These are phyloP conservation scores for Odontamblyopus lacepedii DNA, from an alignment of 2,797 vertebrate species.

Conservation along the genomic window DNA sequence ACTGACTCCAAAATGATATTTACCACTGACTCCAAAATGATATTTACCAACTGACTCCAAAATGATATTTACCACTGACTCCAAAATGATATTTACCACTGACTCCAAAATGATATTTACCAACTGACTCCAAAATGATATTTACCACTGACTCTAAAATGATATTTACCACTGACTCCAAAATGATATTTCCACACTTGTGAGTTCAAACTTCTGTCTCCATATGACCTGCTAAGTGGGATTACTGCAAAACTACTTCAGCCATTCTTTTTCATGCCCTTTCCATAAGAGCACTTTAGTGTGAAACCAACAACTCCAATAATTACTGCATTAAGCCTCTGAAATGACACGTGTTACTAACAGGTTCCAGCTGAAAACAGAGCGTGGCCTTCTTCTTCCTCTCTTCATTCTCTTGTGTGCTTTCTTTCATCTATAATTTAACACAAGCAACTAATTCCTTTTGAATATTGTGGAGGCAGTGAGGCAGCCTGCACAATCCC, in stretches of 20 bases:
- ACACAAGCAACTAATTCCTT: slow-evolving; percentile 74
- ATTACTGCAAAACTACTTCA: background rate
- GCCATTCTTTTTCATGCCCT: background rate
- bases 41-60: too few species aligned
- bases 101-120: too few species aligned
- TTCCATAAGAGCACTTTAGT: background rate
- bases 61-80: too few species aligned
- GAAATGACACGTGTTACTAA: slow-evolving; percentile 1
- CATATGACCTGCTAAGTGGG: background rate
- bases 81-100: too few species aligned
- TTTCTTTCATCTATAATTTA: slow-evolving; percentile 71
- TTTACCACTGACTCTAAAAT: too few species aligned
- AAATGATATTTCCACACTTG: background rate
- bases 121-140: too few species aligned
- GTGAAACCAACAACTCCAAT: background rate
- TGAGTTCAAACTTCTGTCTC: background rate
- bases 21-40: too few species aligned
- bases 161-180: too few species aligned
- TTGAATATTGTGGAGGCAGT: slow-evolving; percentile 70
- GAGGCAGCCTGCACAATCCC: slow-evolving; percentile 63
- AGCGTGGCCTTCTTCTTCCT: slow-evolving; percentile 8
- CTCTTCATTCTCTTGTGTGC: slow-evolving; percentile 59
- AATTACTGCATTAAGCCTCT: background rate
- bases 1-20: too few species aligned
- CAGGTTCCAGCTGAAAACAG: slow-evolving; percentile 18